Base-by-base conservation (phyloP, 2,888 invertebrate genomes). In the Carterocephalus palaemon region DNA sequence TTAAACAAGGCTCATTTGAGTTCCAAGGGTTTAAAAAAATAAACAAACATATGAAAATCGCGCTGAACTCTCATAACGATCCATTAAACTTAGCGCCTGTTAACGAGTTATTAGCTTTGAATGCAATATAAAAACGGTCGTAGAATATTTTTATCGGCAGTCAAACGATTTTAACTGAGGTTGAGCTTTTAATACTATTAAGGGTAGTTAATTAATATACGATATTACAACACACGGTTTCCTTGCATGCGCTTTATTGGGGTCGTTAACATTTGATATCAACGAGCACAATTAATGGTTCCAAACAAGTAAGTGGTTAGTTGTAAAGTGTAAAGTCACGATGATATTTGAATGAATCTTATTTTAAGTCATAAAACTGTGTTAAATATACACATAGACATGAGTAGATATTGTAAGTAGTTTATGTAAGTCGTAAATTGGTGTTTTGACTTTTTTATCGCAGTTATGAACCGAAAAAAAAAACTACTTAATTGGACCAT, bases 271-370 rank as follows among this genome's bases (percentile, higher is more conserved):
- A 34, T 34, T 32, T 40, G 15, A 34, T 42, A 43, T 36, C 34
- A 15, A 20, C 28, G 22, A 26, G 26, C 28, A 28, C 24, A 36
- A 45, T 46, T 43, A 52, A 49, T 65, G 71, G 75, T 75, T 75
- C 74, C 62, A 61, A 63, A 51, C 60, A 72, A 78, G 75, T 74
- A 70, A 64, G 67, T 60, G 62, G 68, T 68, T 66, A 47, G 53
- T 53, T 56, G 54, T 53, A 53, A 53, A 42, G 26, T 20, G 38
- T 36, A 29, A 36, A 28, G 42, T 4, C n/a, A n/a, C n/a, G n/a
- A n/a, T n/a, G n/a, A n/a, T n/a, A n/a, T n/a, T n/a, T n/a, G n/a
- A n/a, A n/a, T n/a, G n/a, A n/a, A n/a, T n/a, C n/a, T n/a, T n/a
- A n/a, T n/a, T n/a, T n/a, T n/a, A n/a, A n/a, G n/a, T n/a, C n/a